These are phyloP conservation scores for Zoanthus sociatus DNA, from an alignment of 92 coral and sea anemone genomes.

Conservation along the genomic window DNA sequence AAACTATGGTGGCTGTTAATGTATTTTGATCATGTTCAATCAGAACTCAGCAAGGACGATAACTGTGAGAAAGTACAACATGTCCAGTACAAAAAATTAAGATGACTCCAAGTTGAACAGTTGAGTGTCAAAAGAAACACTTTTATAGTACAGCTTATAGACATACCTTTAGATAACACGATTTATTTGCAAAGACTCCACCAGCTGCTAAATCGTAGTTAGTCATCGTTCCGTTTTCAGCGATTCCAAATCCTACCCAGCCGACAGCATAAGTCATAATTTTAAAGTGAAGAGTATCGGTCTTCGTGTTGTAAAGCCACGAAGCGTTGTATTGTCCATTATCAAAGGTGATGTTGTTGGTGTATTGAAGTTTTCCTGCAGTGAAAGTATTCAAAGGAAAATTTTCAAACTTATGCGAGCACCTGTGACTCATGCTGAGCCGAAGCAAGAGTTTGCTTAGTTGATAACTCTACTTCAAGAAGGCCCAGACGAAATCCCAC, in stretches of 20 bases:
- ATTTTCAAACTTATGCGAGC: background rate
- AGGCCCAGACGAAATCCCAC: no score
- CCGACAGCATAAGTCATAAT: background rate
- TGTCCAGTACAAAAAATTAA: background rate
- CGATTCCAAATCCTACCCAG: conserved; percentile 23
- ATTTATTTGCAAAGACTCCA: conserved; percentile 13
- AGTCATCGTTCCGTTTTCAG: background rate
- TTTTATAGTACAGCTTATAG: no score
- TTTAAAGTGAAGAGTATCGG: conserved; percentile 18
- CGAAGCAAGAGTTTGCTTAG: no score
- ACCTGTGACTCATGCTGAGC: background rate
- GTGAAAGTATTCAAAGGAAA: background rate
- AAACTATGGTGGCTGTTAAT: no score
- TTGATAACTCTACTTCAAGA: no score
- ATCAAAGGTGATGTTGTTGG: background rate
- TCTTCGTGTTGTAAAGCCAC: conserved; percentile 21
- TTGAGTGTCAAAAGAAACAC: no score
- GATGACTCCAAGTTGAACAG: no score
- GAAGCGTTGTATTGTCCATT: background rate
- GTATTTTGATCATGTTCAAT: no score
- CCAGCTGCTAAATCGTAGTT: conserved; percentile 12
- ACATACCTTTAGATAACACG: conserved; percentile 5
- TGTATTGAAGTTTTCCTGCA: background rate
- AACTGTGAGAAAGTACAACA: background rate
- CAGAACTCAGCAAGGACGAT: no score